Evolutionary conservation across 2,797 vertebrate species (phyloP).

Genomic region (Chrosomus eos): DNA sequence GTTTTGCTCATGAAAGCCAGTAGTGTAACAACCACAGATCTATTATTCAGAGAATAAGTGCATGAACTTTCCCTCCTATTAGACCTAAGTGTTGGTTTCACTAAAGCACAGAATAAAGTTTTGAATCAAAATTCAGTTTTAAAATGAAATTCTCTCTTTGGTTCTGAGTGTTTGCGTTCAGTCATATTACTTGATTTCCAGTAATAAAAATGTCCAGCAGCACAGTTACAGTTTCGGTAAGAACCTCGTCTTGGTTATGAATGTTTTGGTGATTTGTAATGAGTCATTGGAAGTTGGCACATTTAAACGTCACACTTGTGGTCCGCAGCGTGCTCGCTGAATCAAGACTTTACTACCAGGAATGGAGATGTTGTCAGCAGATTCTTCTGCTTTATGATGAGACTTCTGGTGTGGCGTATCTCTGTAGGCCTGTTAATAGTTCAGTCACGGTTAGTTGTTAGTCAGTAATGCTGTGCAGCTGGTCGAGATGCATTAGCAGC

Average conservation of each 20-base stretch:
- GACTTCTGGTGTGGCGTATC: too few species aligned
- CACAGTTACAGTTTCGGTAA: background rate
- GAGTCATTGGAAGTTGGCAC: background rate
- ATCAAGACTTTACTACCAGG: slow-evolving; percentile 21
- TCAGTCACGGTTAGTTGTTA: slow-evolving; percentile 30
- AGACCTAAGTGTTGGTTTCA: slow-evolving; percentile 1
- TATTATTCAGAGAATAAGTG: slow-evolving; percentile 48
- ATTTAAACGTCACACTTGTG: slow-evolving; percentile 37
- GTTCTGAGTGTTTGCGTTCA: background rate
- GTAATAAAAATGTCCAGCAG: background rate
- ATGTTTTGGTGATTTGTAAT: slow-evolving; percentile 3
- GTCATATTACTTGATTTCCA: slow-evolving; percentile 18
- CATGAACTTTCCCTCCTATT: slow-evolving; percentile 18
- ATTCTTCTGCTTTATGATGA: slow-evolving; percentile 38
- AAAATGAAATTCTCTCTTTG: background rate
- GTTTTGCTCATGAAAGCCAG: slow-evolving; percentile 51
- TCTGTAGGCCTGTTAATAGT: background rate
- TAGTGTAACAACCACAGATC: slow-evolving; percentile 42
- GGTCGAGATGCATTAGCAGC: background rate
- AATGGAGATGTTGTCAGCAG: slow-evolving; percentile 37
- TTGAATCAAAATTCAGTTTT: background rate
- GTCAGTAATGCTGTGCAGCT: slow-evolving; percentile 36
- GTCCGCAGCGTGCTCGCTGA: background rate
- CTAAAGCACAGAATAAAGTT: background rate
- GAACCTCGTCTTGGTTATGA: background rate